Evolutionary conservation across 2,888 invertebrate species (phyloP).

Genomic region (Marasmarcha lunaedactyla): DNA sequence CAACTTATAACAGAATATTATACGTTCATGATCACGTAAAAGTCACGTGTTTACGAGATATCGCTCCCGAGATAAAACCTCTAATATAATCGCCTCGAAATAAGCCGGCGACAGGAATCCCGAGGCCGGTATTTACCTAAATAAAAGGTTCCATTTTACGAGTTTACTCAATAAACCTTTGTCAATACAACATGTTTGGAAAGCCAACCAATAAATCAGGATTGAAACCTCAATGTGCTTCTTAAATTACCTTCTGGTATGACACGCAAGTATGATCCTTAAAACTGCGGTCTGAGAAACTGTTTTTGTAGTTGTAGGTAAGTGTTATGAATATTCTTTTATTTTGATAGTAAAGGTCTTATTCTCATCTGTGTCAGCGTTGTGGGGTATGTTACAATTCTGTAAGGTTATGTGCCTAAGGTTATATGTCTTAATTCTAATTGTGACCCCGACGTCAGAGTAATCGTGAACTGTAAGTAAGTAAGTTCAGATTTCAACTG

Average conservation of each 20-base stretch:
- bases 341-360: too few relatives aligned
- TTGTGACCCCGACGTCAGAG: too few relatives aligned
- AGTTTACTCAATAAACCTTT: slow-evolving; percentile 23
- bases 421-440: too few relatives aligned
- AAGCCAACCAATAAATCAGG: slow-evolving; percentile 24
- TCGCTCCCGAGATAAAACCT: not conserved
- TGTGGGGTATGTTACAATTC: too few relatives aligned
- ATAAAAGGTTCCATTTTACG: slow-evolving; percentile 22
- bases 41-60: too few relatives aligned
- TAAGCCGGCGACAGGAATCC: not conserved
- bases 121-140: slow-evolving; percentile 1
- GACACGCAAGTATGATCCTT: not conserved
- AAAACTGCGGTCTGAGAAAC: too few relatives aligned
- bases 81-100: not conserved
- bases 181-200: slow-evolving; percentile 25
- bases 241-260: not conserved
- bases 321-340: not conserved
- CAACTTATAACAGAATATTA: too few relatives aligned
- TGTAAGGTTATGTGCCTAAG: too few relatives aligned
- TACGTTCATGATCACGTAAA: too few relatives aligned
- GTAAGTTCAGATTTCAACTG: too few relatives aligned
- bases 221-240: not conserved
- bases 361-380: too few relatives aligned
- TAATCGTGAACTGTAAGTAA: too few relatives aligned
- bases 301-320: not conserved